phyloP scores from a whole-genome alignment of 2,797 vertebrate species.

The Sebastes iracundus region DNA sequence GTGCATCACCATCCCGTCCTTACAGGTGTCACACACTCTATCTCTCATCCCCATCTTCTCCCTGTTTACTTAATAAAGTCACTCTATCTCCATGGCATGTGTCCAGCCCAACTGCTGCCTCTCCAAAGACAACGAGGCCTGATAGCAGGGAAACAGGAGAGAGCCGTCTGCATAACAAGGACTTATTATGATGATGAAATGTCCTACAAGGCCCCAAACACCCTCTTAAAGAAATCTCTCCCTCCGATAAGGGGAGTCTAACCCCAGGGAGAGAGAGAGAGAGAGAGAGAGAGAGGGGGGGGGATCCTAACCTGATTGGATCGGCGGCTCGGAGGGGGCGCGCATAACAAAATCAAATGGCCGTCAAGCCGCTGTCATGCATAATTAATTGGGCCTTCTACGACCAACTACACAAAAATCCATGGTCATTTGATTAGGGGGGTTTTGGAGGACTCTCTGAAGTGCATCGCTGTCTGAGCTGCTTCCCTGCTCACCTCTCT shows the following conservation, averaged over 20 bases:
- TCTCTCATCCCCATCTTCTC: conserved; percentile 38
- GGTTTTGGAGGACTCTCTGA: conserved; percentile 86
- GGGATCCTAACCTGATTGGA: conserved; percentile 90
- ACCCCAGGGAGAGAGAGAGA: conserved; percentile 54
- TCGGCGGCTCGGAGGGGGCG: conserved; percentile 84
- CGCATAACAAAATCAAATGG: conserved; percentile 92
- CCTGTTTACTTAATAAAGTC: conserved; percentile 44
- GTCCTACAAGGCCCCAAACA: conserved; percentile 78
- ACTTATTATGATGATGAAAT: conserved; percentile 82
- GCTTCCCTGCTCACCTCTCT: conserved; percentile 71
- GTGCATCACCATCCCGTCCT: conserved; percentile 41
- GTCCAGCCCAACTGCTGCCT: conserved; percentile 64
- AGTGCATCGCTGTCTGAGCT: conserved; percentile 86
- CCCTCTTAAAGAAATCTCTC: conserved; percentile 77
- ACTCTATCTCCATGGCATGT: conserved; percentile 62
- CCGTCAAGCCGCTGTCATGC: conserved; percentile 94
- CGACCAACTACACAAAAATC: conserved; percentile 93
- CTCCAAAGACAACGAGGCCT: conserved; percentile 66
- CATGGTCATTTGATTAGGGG: conserved; percentile 96
- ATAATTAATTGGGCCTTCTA: conserved; percentile 96
- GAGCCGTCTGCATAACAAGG: conserved; percentile 71
- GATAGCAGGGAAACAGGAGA: conserved; percentile 67
- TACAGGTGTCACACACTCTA: conserved; percentile 49
- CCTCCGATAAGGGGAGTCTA: conserved; percentile 86
- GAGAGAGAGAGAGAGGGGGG: not conserved